Evolutionary conservation across 2,888 invertebrate genomes (phyloP).

Genomic region (Lasioglossum morio): DNA sequence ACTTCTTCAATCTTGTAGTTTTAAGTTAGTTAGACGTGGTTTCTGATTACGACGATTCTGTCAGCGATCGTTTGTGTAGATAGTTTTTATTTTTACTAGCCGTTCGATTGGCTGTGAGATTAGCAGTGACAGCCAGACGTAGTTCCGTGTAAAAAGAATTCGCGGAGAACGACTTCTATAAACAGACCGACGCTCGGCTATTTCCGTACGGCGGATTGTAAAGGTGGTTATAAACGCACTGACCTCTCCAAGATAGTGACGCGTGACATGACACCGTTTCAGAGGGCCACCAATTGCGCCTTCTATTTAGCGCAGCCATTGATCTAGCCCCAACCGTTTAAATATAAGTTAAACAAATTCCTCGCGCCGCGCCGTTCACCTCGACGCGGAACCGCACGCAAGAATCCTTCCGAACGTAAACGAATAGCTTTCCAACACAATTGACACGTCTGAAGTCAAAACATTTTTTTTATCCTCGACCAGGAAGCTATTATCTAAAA

Average conservation of each 20-base stretch:
- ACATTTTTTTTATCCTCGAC: too few species aligned
- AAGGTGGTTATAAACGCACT: slow-evolving; percentile 64
- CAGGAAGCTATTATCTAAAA: too few species aligned
- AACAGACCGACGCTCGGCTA: slow-evolving; percentile 49
- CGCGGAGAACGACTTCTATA: slow-evolving; percentile 38
- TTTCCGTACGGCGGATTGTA: slow-evolving; percentile 51
- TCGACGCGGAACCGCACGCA: neutral
- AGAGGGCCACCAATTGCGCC: slow-evolving; percentile 42
- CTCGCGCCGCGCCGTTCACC: neutral
- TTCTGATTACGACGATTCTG: too few species aligned
- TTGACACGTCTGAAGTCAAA: too few species aligned
- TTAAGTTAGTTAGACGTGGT: too few species aligned
- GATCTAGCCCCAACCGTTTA: slow-evolving; percentile 45
- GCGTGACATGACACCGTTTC: slow-evolving; percentile 59
- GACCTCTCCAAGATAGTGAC: slow-evolving; percentile 66
- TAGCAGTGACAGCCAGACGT: slow-evolving; percentile 10
- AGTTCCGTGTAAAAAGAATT: slow-evolving; percentile 27
- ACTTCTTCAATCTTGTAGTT: too few species aligned
- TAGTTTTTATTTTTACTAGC: neutral
- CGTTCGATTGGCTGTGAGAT: neutral
- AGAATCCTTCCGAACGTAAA: neutral
- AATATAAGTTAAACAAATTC: slow-evolving; percentile 57
- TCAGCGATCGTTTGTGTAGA: neutral
- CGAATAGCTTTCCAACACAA: neutral
- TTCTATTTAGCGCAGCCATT: slow-evolving; percentile 50